Conservation (phyloP, 2,888 invertebrate species). For the Rapana venosa region DNA sequence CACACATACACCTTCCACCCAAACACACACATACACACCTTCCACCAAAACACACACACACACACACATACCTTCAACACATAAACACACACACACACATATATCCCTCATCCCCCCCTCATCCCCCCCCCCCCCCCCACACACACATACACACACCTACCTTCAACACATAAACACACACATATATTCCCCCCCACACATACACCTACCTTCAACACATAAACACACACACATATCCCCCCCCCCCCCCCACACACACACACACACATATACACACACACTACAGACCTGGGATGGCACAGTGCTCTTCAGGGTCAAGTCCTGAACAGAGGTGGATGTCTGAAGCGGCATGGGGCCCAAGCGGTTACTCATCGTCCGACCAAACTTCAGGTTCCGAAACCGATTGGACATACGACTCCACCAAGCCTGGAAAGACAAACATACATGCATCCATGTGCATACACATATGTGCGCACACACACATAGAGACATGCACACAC, state of each 20-base stretch:
- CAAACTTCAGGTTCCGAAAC: constrained; percentile 75
- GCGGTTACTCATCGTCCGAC: constrained; percentile 69
- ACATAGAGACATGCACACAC: not conserved
- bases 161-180: no score
- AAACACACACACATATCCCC: no score
- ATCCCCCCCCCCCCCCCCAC: no score
- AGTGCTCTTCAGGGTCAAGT: constrained; percentile 57
- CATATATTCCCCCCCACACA: no score
- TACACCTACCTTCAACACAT: no score
- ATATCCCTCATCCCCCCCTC: no score
- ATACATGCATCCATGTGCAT: not conserved
- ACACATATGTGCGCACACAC: not conserved
- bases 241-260: not conserved
- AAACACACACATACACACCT: constrained; percentile 16
- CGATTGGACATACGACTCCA: constrained; percentile 76
- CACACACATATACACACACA: constrained; percentile 6
- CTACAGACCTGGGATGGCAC: constrained; percentile 56
- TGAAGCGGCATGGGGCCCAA: constrained; percentile 66
- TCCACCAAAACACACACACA: not conserved
- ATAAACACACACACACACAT: no score
- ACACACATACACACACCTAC: no score
- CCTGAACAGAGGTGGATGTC: constrained; percentile 57
- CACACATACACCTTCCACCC: not conserved
- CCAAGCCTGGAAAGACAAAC: constrained; percentile 68
- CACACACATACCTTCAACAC: not conserved